phyloP scores from a whole-genome alignment of 1,140 invertebrate species.

The Camponotus vicinus region DNA sequence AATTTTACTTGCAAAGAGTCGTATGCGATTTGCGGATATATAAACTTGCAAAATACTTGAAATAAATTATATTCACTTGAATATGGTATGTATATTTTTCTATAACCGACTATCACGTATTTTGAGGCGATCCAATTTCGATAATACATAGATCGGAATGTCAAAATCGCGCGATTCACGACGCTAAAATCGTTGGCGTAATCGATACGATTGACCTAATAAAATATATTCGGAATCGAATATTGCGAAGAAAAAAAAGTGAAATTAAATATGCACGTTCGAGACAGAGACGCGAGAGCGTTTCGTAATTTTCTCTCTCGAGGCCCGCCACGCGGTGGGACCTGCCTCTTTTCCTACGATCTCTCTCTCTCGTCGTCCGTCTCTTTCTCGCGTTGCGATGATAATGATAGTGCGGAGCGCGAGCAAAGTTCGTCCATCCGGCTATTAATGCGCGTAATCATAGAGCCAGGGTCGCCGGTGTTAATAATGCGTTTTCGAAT shows the following conservation, averaged over 20 bases:
- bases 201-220: not conserved
- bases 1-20: not conserved
- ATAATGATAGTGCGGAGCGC: conserved; percentile 83
- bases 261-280: not conserved
- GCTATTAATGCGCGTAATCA: conserved; percentile 86
- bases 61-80: no score
- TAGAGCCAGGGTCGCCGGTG: conserved; percentile 84
- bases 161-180: not conserved
- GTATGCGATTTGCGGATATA: no score
- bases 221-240: not conserved
- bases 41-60: no score
- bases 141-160: no score
- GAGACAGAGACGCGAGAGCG: not conserved
- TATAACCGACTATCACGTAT: no score
- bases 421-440: conserved; percentile 82
- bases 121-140: no score
- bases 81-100: no score
- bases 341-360: conserved; percentile 50
- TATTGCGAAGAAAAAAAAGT: not conserved
- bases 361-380: conserved; percentile 41
- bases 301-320: conserved; percentile 47
- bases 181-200: not conserved
- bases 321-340: conserved; percentile 22
- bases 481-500: conserved; percentile 86
- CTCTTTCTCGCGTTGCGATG: conserved; percentile 72